Percentiles rank a stretch among this genome's conserved stretches.
These are phyloP conservation scores for Drosophila monieri DNA, from an alignment of 2,888 invertebrate species.

Conservation along the genomic window DNA sequence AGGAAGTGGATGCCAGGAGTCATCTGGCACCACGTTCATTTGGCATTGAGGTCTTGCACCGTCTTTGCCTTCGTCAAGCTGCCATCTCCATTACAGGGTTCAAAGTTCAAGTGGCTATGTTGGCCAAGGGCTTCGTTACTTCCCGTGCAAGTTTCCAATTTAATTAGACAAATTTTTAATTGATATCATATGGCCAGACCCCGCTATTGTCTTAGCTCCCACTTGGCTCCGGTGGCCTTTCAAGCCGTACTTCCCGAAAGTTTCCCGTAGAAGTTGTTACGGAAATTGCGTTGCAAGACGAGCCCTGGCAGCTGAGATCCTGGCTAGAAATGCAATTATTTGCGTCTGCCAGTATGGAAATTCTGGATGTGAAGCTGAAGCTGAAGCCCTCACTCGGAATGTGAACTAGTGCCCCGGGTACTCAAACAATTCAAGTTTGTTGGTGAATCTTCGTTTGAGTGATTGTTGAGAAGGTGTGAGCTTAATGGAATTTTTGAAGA, in stretches of 20 bases:
- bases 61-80: slow-evolving; percentile 35
- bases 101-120: slow-evolving; percentile 68
- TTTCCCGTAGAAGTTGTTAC: slow-evolving; percentile 44
- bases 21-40: slow-evolving; percentile 61
- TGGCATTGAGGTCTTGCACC: slow-evolving; percentile 59
- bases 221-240: slow-evolving; percentile 3
- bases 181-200: slow-evolving; percentile 77
- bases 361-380: slow-evolving; percentile 11
- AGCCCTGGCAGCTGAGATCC: slow-evolving; percentile 2
- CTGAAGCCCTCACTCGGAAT: slow-evolving; percentile 21
- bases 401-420: slow-evolving; percentile 37
- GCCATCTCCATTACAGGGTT: slow-evolving; percentile 19
- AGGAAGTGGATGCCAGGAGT: slow-evolving; percentile 15
- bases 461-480: slow-evolving; percentile 37
- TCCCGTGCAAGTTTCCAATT: slow-evolving; percentile 71
- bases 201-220: slow-evolving; percentile 46
- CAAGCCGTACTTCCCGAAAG: slow-evolving; percentile 35
- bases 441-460: slow-evolving; percentile 25
- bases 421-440: slow-evolving; percentile 42
- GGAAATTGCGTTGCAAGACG: slow-evolving; percentile 38
- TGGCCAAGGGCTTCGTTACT: slow-evolving; percentile 65
- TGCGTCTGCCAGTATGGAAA: slow-evolving; percentile 33
- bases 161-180: slow-evolving; percentile 79
- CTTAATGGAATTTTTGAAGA: slow-evolving; percentile 40
- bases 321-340: slow-evolving; percentile 49